Conservation (phyloP, 2,888 invertebrate genomes). For the Lasiommata megera region DNA sequence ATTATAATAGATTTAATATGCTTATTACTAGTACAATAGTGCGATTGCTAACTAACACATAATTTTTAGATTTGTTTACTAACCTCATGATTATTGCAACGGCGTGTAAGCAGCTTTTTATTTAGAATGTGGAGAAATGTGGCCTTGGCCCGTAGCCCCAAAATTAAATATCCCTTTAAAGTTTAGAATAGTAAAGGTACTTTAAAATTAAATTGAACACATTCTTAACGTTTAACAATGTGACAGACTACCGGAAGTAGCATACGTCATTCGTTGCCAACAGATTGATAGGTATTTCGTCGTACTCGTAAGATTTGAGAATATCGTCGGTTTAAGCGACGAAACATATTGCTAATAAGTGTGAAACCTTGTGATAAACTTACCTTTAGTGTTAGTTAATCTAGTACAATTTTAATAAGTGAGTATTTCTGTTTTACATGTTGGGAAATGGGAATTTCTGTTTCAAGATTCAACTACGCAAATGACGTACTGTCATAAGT, state of each 20-base stretch:
- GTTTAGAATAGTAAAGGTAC: too few relatives aligned
- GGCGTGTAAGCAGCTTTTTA: too few relatives aligned
- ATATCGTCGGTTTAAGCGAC: slow-evolving; percentile 68
- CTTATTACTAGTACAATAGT: too few relatives aligned
- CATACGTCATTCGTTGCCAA: slow-evolving; percentile 78
- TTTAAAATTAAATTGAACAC: slow-evolving; percentile 27
- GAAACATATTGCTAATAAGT: slow-evolving; percentile 68
- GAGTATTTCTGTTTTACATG: slow-evolving; percentile 56
- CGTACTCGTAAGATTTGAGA: slow-evolving; percentile 51
- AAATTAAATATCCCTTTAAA: background rate
- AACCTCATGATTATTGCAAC: too few relatives aligned
- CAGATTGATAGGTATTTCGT: slow-evolving; percentile 55
- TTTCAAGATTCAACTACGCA: slow-evolving; percentile 58
- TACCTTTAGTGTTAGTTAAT: slow-evolving; percentile 67
- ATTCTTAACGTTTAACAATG: slow-evolving; percentile 35
- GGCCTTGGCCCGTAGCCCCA: too few relatives aligned
- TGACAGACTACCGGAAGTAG: slow-evolving; percentile 73
- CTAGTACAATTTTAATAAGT: slow-evolving; percentile 76
- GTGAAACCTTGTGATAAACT: slow-evolving; percentile 75
- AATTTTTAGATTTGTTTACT: too few relatives aligned
- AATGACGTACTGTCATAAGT: slow-evolving; percentile 64
- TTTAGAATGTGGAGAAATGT: too few relatives aligned
- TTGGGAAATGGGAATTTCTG: slow-evolving; percentile 48
- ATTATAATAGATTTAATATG: too few relatives aligned
- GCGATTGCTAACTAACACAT: too few relatives aligned